Evolutionary conservation across 2,888 invertebrate genomes (phyloP).

Genomic region (Papilio elwesi): DNA sequence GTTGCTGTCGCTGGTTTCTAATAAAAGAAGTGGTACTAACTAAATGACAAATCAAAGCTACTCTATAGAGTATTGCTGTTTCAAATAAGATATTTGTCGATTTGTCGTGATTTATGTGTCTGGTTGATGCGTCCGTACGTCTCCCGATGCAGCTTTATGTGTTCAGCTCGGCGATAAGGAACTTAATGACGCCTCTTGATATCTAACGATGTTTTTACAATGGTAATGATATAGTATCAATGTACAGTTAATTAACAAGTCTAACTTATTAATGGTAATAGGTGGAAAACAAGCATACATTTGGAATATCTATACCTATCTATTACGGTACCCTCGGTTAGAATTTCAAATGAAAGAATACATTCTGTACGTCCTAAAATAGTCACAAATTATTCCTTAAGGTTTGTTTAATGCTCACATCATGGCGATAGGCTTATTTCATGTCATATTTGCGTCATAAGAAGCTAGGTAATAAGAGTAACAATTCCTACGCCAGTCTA

Average conservation of each 20-base stretch:
- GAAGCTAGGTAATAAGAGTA: too few species aligned
- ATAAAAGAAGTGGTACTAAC: not conserved
- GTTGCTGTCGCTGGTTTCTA: not conserved
- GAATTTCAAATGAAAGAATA: too few species aligned
- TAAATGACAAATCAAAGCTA: not conserved
- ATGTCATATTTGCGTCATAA: too few species aligned
- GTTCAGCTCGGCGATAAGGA: constrained; percentile 13
- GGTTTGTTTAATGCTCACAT: too few species aligned
- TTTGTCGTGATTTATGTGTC: constrained; percentile 22
- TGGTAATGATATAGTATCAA: not conserved
- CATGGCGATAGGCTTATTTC: too few species aligned
- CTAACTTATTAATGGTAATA: not conserved
- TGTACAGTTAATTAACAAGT: not conserved
- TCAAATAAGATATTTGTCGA: constrained; percentile 18
- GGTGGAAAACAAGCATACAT: not conserved
- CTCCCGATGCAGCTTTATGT: constrained; percentile 30
- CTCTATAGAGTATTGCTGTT: constrained; percentile 9
- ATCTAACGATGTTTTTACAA: constrained; percentile 16
- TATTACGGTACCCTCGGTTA: too few species aligned
- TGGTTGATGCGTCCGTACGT: constrained; percentile 26
- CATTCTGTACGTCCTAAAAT: too few species aligned
- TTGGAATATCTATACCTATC: too few species aligned
- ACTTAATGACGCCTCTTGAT: constrained; percentile 11
- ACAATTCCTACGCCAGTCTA: not conserved
- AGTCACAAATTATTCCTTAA: too few species aligned